A percentile compares a stretch with the other conserved stretches of the same genome.
Conservation (phyloP, 2,888 invertebrate species). For the Hololepta plana region DNA sequence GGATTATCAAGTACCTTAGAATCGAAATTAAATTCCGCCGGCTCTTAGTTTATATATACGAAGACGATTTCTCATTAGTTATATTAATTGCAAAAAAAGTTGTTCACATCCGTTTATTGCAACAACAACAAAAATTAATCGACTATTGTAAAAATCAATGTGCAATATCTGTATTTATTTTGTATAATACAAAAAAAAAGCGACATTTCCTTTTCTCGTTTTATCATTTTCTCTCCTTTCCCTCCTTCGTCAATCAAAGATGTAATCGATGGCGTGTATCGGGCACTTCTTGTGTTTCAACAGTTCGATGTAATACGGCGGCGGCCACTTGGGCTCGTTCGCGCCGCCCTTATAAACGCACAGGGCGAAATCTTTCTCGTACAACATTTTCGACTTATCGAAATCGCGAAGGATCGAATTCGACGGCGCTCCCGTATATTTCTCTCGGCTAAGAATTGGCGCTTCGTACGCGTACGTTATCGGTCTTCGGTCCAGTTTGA, state of each 20-base stretch:
- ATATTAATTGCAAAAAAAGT: slow-evolving; percentile 1
- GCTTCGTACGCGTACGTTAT: too few species aligned
- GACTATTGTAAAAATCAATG: too few species aligned
- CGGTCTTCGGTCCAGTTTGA: too few species aligned
- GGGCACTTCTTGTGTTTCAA: slow-evolving; percentile 17
- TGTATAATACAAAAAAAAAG: too few species aligned
- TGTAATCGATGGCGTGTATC: too few species aligned
- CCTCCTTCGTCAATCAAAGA: too few species aligned
- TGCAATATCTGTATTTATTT: too few species aligned
- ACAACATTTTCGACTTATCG: slow-evolving; percentile 10
- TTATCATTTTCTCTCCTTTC: too few species aligned
- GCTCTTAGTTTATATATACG: slow-evolving; percentile 1
- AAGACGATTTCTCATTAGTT: background rate
- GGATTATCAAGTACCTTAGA: slow-evolving; percentile 21
- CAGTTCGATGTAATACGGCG: slow-evolving; percentile 18
- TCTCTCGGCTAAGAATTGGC: too few species aligned
- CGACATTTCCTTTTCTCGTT: too few species aligned
- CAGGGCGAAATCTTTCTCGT: slow-evolving; percentile 16
- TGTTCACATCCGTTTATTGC: too few species aligned
- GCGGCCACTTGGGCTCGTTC: slow-evolving; percentile 9
- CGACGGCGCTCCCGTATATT: background rate
- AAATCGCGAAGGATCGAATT: slow-evolving; percentile 1
- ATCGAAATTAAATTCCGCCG: slow-evolving; percentile 1
- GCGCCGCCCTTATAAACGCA: slow-evolving; percentile 10
- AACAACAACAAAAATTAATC: too few species aligned